Conservation (phyloP, 2,797 vertebrate species). For the Enteromius argenteus region DNA sequence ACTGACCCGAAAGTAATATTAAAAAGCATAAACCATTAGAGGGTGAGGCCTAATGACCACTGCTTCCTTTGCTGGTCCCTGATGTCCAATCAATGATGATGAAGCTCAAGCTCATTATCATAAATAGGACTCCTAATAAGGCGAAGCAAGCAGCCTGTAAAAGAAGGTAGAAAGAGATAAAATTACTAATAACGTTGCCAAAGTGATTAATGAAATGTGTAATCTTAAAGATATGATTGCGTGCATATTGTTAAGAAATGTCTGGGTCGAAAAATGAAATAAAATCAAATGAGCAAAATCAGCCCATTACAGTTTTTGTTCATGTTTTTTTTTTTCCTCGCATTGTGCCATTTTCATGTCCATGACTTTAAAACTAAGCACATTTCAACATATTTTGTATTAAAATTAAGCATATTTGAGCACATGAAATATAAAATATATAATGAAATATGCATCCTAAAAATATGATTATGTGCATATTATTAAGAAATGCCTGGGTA, state of each 20-base stretch:
- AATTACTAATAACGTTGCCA: not conserved
- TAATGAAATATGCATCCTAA: not conserved
- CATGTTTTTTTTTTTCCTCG: not conserved
- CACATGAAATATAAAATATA: not conserved
- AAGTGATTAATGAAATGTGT: not conserved
- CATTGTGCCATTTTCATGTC: not conserved
- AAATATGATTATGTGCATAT: not conserved
- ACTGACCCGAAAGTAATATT: constrained; percentile 58
- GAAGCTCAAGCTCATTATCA: constrained; percentile 98
- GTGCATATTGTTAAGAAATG: not conserved
- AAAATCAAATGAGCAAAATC: not conserved
- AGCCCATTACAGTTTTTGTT: not conserved
- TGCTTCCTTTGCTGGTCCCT: constrained; percentile 82
- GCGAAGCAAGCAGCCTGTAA: constrained; percentile 91
- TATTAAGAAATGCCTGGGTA: not conserved
- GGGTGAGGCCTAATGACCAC: constrained; percentile 84
- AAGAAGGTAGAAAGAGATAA: constrained; percentile 41
- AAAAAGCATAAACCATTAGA: constrained; percentile 55
- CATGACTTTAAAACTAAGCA: not conserved
- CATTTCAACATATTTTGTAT: not conserved
- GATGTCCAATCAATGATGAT: constrained; percentile 95
- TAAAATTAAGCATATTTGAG: not conserved
- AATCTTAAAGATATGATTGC: not conserved
- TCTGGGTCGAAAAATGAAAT: not conserved
- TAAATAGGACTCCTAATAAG: constrained; percentile 90